A percentile compares a stretch with the other conserved stretches of the same genome.
phyloP scores from a whole-genome alignment of 2,888 invertebrate genomes.

The Lingula anatina region DNA sequence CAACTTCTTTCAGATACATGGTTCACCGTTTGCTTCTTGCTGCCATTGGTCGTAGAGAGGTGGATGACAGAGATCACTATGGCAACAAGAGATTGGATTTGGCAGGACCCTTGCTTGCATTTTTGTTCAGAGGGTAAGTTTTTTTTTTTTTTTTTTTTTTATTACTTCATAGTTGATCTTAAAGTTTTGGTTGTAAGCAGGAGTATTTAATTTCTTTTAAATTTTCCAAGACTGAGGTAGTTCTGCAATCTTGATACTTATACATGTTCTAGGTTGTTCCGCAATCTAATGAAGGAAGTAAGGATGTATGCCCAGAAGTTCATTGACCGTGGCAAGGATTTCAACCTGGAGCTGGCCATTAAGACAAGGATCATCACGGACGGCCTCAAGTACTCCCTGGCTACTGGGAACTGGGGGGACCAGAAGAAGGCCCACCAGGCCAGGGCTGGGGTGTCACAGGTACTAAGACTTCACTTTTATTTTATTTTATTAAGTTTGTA shows the following conservation, averaged over 20 bases:
- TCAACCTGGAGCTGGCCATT: slow-evolving; percentile 92
- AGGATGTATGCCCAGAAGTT: slow-evolving; percentile 97
- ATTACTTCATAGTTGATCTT: not conserved
- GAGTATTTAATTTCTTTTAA: not conserved
- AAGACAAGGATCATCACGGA: slow-evolving; percentile 98
- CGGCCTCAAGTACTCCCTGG: slow-evolving; percentile 93
- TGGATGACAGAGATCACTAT: slow-evolving; percentile 99
- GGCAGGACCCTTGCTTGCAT: slow-evolving; percentile 94
- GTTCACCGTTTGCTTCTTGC: slow-evolving; percentile 93
- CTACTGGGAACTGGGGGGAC: slow-evolving; percentile 99
- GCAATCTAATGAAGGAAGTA: slow-evolving; percentile 94
- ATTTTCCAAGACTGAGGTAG: too few species aligned
- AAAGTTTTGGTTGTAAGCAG: not conserved
- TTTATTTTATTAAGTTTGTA: too few species aligned
- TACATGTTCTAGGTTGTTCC: slow-evolving; percentile 80
- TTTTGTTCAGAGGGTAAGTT: slow-evolving; percentile 81
- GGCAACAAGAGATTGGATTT: slow-evolving; percentile 97
- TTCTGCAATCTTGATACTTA: too few species aligned
- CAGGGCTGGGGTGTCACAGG: slow-evolving; percentile 90
- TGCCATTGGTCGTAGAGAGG: slow-evolving; percentile 81
- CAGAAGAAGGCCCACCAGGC: slow-evolving; percentile 99
- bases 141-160: not conserved
- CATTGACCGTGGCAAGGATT: slow-evolving; percentile 97
- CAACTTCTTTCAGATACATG: slow-evolving; percentile 75
- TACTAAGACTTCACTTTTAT: too few species aligned